Base-by-base conservation (phyloP, 2,797 vertebrate genomes). In the Nannoperca australis region DNA sequence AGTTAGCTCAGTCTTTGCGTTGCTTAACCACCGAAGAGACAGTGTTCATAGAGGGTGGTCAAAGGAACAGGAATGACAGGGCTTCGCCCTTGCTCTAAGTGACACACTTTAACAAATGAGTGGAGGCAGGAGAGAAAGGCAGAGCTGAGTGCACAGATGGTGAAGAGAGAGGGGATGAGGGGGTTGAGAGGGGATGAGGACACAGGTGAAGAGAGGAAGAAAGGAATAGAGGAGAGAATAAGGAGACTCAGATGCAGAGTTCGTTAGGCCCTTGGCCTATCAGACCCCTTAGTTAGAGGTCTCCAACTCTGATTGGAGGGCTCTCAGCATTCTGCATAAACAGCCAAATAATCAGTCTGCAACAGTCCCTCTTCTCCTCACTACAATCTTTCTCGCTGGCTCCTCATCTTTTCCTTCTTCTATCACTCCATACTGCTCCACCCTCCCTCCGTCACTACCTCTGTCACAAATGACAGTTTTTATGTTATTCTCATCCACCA, bases 271-370 rank as follows among this genome's bases (percentile, higher is more conserved):
- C 85, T 88, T 69, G 73, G 80, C 89, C 87, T 92, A 87, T 86
- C 85, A 88, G 75, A 89, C 86, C 88, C 82, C 84, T 91, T 89
- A 78, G 85, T 91, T 87, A 80, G 78, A 79, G 87, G 88, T 92
- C 84, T 90, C 82, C 69, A 82, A 40, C 86, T 91, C 84, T 94
- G 94, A 94, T 94, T 94, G 92, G 91, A 94, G 93, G 86, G 84
- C 90, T 88, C 93, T 93, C 74, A 85, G 70, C 75, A 73, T 86
- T 89, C 81, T 85, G 88, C 88, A 94, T 93, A 93, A 93, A 92
- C 91, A 93, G 91, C 85, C 77, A 90, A 91, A 94, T 92, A 94
- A 94, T 93, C 91, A 93, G 81, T 24, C 85, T 64, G 73, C 84
- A 88, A 80, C 83, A 83, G 73, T 77, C 82, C 63, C 71, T 76